Evolutionary conservation across 1,140 invertebrate genomes (phyloP), one percentile per base, ranked within the genome.

Genomic region (Cyphomyrmex costatus): DNA sequence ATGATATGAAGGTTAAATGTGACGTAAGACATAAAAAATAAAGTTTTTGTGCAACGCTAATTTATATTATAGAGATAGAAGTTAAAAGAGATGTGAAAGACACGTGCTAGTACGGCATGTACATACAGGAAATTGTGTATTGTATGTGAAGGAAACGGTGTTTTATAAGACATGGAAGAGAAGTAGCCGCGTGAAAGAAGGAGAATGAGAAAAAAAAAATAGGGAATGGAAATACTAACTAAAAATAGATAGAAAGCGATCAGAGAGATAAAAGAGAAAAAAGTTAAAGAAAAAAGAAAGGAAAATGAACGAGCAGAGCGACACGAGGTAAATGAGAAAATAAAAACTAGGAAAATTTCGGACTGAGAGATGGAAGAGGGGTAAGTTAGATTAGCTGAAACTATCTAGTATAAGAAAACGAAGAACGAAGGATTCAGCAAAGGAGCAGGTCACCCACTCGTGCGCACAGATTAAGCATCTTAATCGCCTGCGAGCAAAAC

Each of bases 401-500:
- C 27, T 68, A 68, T 53, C 61, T 24, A 36, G 7, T 74, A 33
- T 21, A 76, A 83, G 82, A 71, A 65, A 66, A 7, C 42, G 49
- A 86, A 73, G 51, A 16, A 79, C 58, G 56, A 33, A 63, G 33
- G 33, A 73, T 33, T 33, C 8, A 36, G 27, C 7, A 21, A 12
- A 68, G n/a, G 33, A 80, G n/a, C 51, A 80, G 65, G 53, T 77
- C 60, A 33, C 56, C 36, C 36, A 78, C 68, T 77, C 27, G 77
- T 77, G 46, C 63, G 21, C 51, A 87, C 88, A 90, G 88, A 91
- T 89, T 93, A 92, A 93, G 77, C 87, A 91, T 92, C 91, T 93
- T 90, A 91, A 92, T 93, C 91, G 90, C 85, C 27, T 76, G 66
- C 79, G 88, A 88, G 87, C 88, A 91, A 91, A 92, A 93, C 89